A percentile compares a stretch with the other conserved stretches of the same genome.
Evolutionary conservation across 2,797 vertebrate genomes (phyloP).

Genomic region (Anisognathus igniventris): DNA sequence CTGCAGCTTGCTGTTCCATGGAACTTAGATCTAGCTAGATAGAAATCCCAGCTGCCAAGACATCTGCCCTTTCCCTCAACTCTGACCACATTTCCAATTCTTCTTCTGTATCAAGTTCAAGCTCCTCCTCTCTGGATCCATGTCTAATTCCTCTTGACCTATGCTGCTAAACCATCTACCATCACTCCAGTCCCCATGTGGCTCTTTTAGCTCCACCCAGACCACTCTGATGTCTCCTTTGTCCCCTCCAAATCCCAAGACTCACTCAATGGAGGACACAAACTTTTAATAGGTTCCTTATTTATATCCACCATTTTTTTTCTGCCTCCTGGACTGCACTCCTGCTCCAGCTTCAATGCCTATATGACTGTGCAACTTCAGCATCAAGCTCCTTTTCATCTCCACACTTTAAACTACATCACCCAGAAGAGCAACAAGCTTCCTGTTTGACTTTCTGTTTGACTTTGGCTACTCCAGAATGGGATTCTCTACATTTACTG

Average conservation of each 20-base stretch:
- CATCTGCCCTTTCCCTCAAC: background rate
- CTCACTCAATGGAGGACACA: background rate
- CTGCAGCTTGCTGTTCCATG: background rate
- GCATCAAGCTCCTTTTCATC: background rate
- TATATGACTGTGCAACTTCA: background rate
- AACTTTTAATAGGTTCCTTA: background rate
- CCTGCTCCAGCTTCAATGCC: background rate
- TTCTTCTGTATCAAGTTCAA: slow-evolving; percentile 6
- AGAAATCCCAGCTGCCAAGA: background rate
- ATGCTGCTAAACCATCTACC: background rate
- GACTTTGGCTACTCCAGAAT: background rate
- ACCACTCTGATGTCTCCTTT: background rate
- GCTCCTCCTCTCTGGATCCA: background rate
- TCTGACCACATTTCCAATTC: background rate
- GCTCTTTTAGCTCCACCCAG: background rate
- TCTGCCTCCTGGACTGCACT: background rate
- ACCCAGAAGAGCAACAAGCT: background rate
- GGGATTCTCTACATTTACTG: background rate
- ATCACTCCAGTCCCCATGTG: background rate
- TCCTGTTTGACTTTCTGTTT: background rate
- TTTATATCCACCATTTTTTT: background rate
- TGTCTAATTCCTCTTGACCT: background rate
- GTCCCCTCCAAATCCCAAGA: background rate
- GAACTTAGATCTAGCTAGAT: background rate
- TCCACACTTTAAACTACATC: background rate